Conservation (phyloP, 2,888 invertebrate genomes). For the Tyria jacobaeae region DNA sequence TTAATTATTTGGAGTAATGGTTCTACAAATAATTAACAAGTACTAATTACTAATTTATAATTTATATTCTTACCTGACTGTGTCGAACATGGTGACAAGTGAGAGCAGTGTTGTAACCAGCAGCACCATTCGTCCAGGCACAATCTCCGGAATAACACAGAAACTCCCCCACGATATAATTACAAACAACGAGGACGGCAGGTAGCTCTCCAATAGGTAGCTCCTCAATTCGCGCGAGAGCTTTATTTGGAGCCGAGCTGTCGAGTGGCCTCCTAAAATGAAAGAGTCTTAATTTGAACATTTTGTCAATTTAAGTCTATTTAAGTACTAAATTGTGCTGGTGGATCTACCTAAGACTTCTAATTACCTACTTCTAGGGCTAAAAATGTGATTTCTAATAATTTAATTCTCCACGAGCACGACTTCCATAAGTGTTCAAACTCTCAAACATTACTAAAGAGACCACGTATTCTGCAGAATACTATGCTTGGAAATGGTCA, state of each 20-base stretch:
- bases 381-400: constrained; percentile 17
- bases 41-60: neutral
- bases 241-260: constrained; percentile 87
- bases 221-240: constrained; percentile 87
- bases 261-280: constrained; percentile 87
- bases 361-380: constrained; percentile 18
- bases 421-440: neutral
- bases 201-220: constrained; percentile 88
- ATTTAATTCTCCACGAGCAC: constrained; percentile 13
- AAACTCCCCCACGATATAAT: constrained; percentile 90
- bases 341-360: constrained; percentile 35
- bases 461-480: neutral
- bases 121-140: constrained; percentile 88
- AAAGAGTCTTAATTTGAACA: neutral
- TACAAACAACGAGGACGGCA: constrained; percentile 88
- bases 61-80: constrained; percentile 80
- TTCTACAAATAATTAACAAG: too few relatives aligned
- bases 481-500: neutral
- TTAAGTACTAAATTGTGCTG: constrained; percentile 35
- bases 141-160: constrained; percentile 88
- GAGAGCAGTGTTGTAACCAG: constrained; percentile 88
- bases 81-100: constrained; percentile 89
- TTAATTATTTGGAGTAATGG: too few relatives aligned
- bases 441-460: neutral
- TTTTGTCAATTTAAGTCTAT: neutral